Percentiles rank a stretch among this genome's conserved stretches.
Conservation (phyloP, 2,113 vertebrate genomes). For the Phocoena sinus region DNA sequence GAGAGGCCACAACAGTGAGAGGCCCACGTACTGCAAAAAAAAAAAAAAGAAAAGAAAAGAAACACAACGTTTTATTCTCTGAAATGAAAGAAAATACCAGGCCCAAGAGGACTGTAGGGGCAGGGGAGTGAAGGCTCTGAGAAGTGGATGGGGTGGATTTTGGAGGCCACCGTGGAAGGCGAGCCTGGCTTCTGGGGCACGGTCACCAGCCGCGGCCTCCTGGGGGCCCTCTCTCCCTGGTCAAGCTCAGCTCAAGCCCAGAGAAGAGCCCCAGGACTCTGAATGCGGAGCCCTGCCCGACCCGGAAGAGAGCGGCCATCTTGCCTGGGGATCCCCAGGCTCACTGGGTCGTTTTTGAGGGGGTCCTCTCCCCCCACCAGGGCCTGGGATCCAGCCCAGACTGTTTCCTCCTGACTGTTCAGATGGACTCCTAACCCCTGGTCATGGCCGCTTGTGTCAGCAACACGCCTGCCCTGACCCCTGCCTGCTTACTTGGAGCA, state of each 20-base stretch:
- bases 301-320: background rate
- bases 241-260: background rate
- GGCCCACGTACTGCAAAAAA: too few species aligned
- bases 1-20: too few species aligned
- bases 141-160: background rate
- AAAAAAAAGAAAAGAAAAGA: background rate
- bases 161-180: background rate
- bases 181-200: background rate
- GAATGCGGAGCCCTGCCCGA: accelerated
- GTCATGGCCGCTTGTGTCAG: background rate
- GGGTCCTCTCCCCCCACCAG: background rate
- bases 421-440: background rate
- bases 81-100: background rate
- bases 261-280: background rate
- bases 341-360: background rate
- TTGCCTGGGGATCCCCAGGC: background rate
- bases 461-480: background rate
- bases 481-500: background rate
- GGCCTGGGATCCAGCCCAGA: background rate
- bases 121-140: background rate
- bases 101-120: background rate
- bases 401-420: background rate
- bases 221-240: background rate
- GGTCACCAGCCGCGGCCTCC: background rate
- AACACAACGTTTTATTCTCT: background rate